Conservation (phyloP, 2,888 invertebrate species). For the Caenorhabditis sp. region DNA sequence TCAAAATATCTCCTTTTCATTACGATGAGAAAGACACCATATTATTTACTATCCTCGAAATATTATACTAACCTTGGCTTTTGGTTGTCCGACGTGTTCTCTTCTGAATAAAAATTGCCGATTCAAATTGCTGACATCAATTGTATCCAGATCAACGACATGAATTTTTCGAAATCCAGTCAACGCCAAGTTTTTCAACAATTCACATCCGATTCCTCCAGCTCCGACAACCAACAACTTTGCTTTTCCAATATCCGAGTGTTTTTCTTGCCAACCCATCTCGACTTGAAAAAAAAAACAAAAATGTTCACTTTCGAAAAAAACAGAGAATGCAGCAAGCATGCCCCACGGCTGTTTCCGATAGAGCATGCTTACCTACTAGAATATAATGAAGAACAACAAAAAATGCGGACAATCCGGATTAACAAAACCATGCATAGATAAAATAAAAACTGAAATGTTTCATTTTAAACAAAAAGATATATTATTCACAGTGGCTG, state of each 20-base stretch:
- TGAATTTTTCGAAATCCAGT: constrained; percentile 91
- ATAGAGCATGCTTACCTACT: too few relatives aligned
- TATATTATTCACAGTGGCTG: too few relatives aligned
- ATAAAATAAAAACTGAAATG: too few relatives aligned
- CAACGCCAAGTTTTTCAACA: constrained; percentile 93
- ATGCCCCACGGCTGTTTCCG: too few relatives aligned
- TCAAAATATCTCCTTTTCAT: too few relatives aligned
- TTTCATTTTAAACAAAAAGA: too few relatives aligned
- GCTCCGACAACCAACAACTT: constrained; percentile 79
- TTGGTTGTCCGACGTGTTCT: constrained; percentile 96
- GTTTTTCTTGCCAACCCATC: constrained; percentile 23
- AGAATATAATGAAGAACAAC: too few relatives aligned
- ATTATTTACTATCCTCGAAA: too few relatives aligned
- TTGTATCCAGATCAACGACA: constrained; percentile 99
- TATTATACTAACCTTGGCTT: constrained; percentile 75
- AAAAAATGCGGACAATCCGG: too few relatives aligned
- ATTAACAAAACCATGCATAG: too few relatives aligned
- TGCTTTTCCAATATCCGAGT: constrained; percentile 5
- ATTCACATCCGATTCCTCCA: constrained; percentile 98
- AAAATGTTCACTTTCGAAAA: not conserved
- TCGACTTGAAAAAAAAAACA: not conserved
- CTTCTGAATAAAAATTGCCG: constrained; percentile 98
- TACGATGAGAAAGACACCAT: too few relatives aligned
- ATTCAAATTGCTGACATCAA: constrained; percentile 98
- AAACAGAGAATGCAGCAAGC: not conserved